Percentiles rank a stretch among this genome's conserved stretches.
These are phyloP conservation scores for Catocala nupta DNA, from an alignment of 2,888 invertebrate species.

Conservation along the genomic window DNA sequence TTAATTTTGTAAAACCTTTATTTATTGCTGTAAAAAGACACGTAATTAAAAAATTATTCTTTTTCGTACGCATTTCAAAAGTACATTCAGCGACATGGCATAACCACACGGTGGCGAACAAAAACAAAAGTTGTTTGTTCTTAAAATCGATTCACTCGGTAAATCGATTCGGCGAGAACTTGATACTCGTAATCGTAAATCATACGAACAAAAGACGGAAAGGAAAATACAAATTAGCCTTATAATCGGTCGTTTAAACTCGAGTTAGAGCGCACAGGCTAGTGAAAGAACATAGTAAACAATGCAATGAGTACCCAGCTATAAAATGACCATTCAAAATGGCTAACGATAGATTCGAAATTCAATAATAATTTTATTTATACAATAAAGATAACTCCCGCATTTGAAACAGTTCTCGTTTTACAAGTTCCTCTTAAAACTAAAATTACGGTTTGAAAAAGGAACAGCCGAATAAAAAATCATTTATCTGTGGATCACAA, in stretches of 20 bases:
- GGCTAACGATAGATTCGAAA: constrained; percentile 9
- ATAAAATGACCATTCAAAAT: constrained; percentile 19
- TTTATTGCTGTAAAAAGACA: constrained; percentile 18
- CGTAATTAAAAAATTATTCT: constrained; percentile 44
- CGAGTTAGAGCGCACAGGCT: constrained; percentile 41
- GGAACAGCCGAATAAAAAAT: too few relatives aligned
- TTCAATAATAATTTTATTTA: too few relatives aligned
- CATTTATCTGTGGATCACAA: too few relatives aligned
- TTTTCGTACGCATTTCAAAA: constrained; percentile 30
- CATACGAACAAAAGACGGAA: constrained; percentile 83
- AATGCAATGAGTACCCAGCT: constrained; percentile 30
- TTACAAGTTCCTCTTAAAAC: too few relatives aligned
- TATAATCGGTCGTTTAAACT: constrained; percentile 77
- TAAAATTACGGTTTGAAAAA: too few relatives aligned
- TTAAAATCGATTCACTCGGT: constrained; percentile 64
- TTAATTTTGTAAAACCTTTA: background rate
- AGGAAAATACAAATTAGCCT: constrained; percentile 83
- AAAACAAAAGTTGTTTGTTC: constrained; percentile 64
- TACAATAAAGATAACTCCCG: too few relatives aligned
- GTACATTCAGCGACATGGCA: constrained; percentile 57
- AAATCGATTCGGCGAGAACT: constrained; percentile 71
- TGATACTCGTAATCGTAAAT: constrained; percentile 79
- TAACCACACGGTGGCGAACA: constrained; percentile 38
- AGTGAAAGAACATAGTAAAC: constrained; percentile 48
- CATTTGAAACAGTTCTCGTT: too few relatives aligned